phyloP scores from a whole-genome alignment of 2,888 invertebrate genomes.

The Tenthredo mesomela region DNA sequence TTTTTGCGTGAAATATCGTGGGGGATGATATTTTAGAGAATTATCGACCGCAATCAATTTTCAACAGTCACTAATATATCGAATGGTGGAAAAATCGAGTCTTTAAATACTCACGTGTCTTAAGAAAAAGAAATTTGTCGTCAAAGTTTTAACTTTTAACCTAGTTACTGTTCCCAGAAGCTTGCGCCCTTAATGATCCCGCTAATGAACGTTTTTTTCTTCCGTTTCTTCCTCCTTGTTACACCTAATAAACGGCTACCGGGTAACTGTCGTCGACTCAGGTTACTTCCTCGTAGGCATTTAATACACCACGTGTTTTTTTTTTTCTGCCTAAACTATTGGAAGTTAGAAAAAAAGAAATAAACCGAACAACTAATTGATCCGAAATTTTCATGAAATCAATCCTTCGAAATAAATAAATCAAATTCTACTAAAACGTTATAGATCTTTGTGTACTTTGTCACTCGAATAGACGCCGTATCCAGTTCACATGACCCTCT shows the following conservation, averaged over 20 bases:
- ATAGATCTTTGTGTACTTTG: not conserved
- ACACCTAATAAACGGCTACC: constrained; percentile 44
- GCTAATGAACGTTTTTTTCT: constrained; percentile 43
- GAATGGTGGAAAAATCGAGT: not conserved
- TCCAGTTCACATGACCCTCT: not conserved
- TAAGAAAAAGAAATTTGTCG: constrained; percentile 25
- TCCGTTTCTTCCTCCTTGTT: constrained; percentile 1
- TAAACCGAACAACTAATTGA: not conserved
- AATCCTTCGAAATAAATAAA: not conserved
- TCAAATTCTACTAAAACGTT: not conserved
- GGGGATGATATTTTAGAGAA: not conserved
- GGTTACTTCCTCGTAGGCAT: constrained; percentile 14
- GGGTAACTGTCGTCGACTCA: constrained; percentile 31
- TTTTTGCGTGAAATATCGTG: not conserved
- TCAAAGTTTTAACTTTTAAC: constrained; percentile 45
- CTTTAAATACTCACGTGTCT: constrained; percentile 2
- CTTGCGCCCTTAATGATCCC: constrained; percentile 41
- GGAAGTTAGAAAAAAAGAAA: not conserved
- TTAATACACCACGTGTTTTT: not conserved
- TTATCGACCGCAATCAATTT: not conserved
- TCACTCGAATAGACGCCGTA: not conserved
- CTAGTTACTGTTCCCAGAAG: constrained; percentile 42
- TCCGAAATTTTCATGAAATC: not conserved
- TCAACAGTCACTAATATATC: not conserved
- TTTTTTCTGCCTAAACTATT: not conserved